Base-by-base conservation (phyloP, 2,888 invertebrate species). In the Seladonia tumulorum region DNA sequence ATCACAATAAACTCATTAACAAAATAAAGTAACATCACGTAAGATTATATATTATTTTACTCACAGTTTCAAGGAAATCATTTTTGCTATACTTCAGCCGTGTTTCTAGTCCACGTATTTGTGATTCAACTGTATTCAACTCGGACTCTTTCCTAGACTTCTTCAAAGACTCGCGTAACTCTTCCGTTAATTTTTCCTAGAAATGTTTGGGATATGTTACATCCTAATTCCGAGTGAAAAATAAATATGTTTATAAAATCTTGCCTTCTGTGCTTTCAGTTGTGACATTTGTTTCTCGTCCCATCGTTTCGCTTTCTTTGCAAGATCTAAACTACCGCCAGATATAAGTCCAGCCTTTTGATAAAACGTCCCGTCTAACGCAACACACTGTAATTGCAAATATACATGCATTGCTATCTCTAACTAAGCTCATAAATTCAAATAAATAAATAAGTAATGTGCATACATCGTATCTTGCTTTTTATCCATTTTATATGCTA, bases 281-380 rank as follows among this genome's bases (percentile, higher is more conserved):
- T 98, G 98, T 4, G 98, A 98, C 96, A 99, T 97, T 94, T 99
- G 99, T 94, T 99, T 99, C 95, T 99, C 99, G 95, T 99, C 99
- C 99, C 99, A 99, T 73, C 99, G 97, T 94, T 99, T 98, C 35
- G 99, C 99, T 95, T 99, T 99, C 53, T 99, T 97, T 71, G 99
- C 99, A 95, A 99, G 96, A 96, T 98, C 98, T 91, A 98, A 96
- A 92, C 98, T 98, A 76, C 98, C 98, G n/a, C 98, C 98, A n/a
- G 99, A 99, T 93, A 99, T 99, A 89, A 99, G 98, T 80, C 99
- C 99, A 8, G 99, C 99, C 95, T 99, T 99, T 95, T 99, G 99
- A 96, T 99, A 99, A 95, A 99, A 99, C 0, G 99, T 99, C 83
- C 99, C 99, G 95, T 99, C 99, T 85, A 99, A 95, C 0, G 99